Evolutionary conservation across 2,888 invertebrate species (phyloP).

Genomic region (Ormyrus nitidulus): DNA sequence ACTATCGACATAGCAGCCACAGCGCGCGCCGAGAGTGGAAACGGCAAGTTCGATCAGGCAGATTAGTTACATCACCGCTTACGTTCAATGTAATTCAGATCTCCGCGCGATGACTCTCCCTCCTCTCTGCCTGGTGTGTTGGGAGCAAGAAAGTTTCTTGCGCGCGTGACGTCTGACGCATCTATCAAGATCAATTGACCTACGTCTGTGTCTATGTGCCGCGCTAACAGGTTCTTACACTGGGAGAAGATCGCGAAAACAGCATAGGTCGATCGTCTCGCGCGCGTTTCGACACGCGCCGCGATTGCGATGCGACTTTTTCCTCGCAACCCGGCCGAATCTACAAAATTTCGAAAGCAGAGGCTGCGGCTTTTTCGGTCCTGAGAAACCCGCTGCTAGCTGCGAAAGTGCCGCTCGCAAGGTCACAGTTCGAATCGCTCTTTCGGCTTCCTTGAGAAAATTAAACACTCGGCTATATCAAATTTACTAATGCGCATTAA

Average conservation of each 20-base stretch:
- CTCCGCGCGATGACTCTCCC: slow-evolving; percentile 40
- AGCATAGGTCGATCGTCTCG: background rate
- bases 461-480: no score
- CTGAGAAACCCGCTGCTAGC: no score
- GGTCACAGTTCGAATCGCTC: no score
- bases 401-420: no score
- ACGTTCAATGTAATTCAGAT: slow-evolving; percentile 48
- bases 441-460: no score
- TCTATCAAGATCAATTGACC: slow-evolving; percentile 58
- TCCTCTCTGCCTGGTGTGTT: background rate
- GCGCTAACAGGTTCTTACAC: no score
- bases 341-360: background rate
- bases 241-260: background rate
- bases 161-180: slow-evolving; percentile 51
- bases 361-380: no score
- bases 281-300: background rate
- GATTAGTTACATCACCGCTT: slow-evolving; percentile 54
- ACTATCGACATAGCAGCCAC: no score
- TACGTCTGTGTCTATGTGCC: slow-evolving; percentile 19
- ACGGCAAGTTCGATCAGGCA: slow-evolving; percentile 47
- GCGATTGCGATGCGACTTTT: background rate
- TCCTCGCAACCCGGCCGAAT: background rate
- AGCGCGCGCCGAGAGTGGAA: slow-evolving; percentile 30
- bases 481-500: no score
- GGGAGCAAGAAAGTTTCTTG: slow-evolving; percentile 42